A percentile compares a stretch with the other conserved stretches of the same genome.
These are phyloP conservation scores for Asobara japonica DNA, from an alignment of 1,140 invertebrate species.

Conservation along the genomic window DNA sequence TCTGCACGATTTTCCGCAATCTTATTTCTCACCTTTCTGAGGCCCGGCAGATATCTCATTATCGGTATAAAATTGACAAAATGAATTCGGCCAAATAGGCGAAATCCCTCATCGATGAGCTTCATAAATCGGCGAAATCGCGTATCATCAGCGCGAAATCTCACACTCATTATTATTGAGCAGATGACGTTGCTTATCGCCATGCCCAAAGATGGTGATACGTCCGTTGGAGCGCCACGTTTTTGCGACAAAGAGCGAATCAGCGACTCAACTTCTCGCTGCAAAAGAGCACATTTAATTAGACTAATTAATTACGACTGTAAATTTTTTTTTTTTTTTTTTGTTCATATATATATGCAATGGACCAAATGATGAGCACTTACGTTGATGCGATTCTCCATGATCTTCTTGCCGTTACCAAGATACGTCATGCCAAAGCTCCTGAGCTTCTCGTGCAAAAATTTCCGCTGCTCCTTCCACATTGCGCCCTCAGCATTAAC, in stretches of 20 bases:
- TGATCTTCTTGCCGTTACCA: conserved; percentile 79
- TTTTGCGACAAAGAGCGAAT: conserved; percentile 71
- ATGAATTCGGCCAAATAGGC: conserved; percentile 77
- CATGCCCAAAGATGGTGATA: conserved; percentile 78
- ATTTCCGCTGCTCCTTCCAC: conserved; percentile 92
- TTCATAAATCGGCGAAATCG: conserved; percentile 82
- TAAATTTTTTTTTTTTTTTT: too few relatives aligned
- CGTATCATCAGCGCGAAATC: conserved; percentile 81
- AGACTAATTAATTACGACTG: too few relatives aligned
- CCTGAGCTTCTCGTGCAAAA: conserved; percentile 87
- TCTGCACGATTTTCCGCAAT: conserved; percentile 84
- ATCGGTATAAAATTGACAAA: conserved; percentile 76
- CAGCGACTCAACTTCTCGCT: conserved; percentile 80
- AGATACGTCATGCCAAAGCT: conserved; percentile 91
- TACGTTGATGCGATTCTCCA: conserved; percentile 89
- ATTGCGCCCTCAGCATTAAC: conserved; percentile 89
- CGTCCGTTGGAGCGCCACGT: conserved; percentile 73
- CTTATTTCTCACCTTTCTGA: conserved; percentile 77
- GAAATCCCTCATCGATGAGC: conserved; percentile 90
- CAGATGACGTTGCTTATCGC: conserved; percentile 93
- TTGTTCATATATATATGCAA: too few relatives aligned
- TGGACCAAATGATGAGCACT: conserved; percentile 51
- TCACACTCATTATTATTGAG: conserved; percentile 87
- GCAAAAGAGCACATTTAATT: too few relatives aligned
- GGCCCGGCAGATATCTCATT: conserved; percentile 79